Evolutionary conservation across 2,888 invertebrate species (phyloP).

Genomic region (Brenthis daphne): DNA sequence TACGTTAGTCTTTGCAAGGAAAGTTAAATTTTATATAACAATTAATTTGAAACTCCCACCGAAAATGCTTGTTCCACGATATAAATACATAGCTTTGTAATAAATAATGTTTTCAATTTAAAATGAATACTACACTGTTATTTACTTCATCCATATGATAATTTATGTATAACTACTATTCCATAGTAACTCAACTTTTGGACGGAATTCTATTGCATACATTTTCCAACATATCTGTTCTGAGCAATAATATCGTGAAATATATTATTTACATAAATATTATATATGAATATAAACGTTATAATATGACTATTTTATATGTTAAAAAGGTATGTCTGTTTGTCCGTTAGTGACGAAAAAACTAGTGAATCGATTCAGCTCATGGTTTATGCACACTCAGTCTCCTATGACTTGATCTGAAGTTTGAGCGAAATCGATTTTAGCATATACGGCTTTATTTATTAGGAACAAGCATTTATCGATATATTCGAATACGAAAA

Average conservation of each 20-base stretch:
- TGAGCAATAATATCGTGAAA: conserved; percentile 13
- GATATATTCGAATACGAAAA: not conserved
- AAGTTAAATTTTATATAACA: too few species aligned
- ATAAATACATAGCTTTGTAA: not conserved
- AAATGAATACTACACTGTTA: conserved; percentile 9
- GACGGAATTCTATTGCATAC: conserved; percentile 64
- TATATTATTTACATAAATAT: conserved; percentile 36
- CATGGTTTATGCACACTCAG: not conserved
- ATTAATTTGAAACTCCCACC: not conserved
- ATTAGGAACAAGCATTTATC: conserved; percentile 16
- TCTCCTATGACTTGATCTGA: conserved; percentile 4
- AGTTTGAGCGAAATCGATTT: conserved; percentile 9
- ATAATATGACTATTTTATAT: conserved; percentile 19
- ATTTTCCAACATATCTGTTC: conserved; percentile 29
- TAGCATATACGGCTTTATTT: conserved; percentile 1
- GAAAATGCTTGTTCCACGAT: conserved; percentile 21
- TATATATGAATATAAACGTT: conserved; percentile 17
- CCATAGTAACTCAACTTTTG: conserved; percentile 61
- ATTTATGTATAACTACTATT: conserved; percentile 40
- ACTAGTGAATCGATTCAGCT: conserved; percentile 2
- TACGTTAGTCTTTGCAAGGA: too few species aligned
- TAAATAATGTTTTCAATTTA: conserved; percentile 1
- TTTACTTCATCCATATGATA: conserved; percentile 17
- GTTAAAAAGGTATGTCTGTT: conserved; percentile 12
- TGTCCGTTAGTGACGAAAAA: conserved; percentile 6